phyloP scores from a whole-genome alignment of 2,797 vertebrate species.

The Anolis apletophallus region DNA sequence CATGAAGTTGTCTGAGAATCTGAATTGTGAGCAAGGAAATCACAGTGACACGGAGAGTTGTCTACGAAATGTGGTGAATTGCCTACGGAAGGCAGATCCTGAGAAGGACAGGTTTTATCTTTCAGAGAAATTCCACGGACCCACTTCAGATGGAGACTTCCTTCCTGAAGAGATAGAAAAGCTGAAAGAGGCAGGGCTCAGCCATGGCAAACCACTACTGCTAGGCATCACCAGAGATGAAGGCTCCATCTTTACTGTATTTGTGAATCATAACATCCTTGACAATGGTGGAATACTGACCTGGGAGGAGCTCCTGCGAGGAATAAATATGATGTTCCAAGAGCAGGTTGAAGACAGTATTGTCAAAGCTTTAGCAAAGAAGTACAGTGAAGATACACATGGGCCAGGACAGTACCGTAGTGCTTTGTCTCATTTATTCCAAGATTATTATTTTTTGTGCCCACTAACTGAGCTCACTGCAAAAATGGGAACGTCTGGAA shows the following conservation, averaged over 20 bases:
- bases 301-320: constrained; percentile 68
- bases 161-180: constrained; percentile 71
- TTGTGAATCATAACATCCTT: constrained; percentile 61
- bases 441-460: constrained; percentile 73
- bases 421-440: constrained; percentile 63
- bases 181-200: constrained; percentile 56
- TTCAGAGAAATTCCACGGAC: constrained; percentile 54
- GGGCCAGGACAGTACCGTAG: constrained; percentile 71
- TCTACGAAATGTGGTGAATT: not conserved
- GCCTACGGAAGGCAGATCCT: constrained; percentile 36
- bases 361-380: constrained; percentile 60
- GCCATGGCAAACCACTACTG: constrained; percentile 76
- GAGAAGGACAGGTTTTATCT: not conserved
- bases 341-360: constrained; percentile 36
- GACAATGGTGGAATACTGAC: constrained; percentile 70
- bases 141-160: constrained; percentile 76
- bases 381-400: constrained; percentile 77
- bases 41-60: not conserved
- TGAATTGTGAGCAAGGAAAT: constrained; percentile 63
- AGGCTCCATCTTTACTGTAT: constrained; percentile 72
- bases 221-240: constrained; percentile 79
- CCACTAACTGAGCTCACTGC: constrained; percentile 72
- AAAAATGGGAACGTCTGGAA: constrained; percentile 37
- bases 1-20: not conserved
- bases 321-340: constrained; percentile 43